Conservation (phyloP, 2,113 vertebrate species). For the Neoarius graeffei region DNA sequence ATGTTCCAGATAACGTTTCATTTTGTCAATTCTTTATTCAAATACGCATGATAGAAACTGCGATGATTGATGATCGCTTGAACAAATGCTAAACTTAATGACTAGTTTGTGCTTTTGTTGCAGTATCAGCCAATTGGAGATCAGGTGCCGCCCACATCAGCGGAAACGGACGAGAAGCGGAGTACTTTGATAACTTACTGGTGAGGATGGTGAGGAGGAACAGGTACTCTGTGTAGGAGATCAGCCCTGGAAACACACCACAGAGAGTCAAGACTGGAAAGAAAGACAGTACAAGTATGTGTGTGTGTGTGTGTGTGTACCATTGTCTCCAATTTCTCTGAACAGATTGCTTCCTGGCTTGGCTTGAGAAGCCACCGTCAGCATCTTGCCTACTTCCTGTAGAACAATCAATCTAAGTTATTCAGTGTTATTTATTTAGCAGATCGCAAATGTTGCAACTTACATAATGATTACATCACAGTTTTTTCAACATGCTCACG, state of each 20-base stretch:
- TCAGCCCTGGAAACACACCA: constrained; percentile 80
- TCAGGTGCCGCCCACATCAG: background rate
- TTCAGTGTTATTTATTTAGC: no score
- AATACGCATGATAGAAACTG: background rate
- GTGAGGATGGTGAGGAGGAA: constrained; percentile 95
- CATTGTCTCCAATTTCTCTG: constrained; percentile 88
- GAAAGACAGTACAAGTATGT: background rate
- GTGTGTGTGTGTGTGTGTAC: constrained; percentile 61
- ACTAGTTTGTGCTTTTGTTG: background rate
- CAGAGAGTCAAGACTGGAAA: background rate
- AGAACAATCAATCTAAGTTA: constrained; percentile 22
- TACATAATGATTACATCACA: background rate
- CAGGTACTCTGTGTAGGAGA: constrained; percentile 95
- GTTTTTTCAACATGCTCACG: background rate
- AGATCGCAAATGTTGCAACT: background rate
- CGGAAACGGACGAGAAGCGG: background rate
- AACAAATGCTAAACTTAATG: background rate
- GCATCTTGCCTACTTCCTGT: constrained; percentile 81
- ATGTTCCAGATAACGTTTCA: background rate
- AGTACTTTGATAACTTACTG: constrained; percentile 78
- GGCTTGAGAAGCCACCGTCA: constrained; percentile 72
- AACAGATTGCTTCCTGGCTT: constrained; percentile 81
- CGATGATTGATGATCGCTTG: background rate
- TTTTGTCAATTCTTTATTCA: background rate
- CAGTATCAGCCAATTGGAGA: background rate